Evolutionary conservation across 2,888 invertebrate species (phyloP).

Genomic region (Megalurothrips usitatus): DNA sequence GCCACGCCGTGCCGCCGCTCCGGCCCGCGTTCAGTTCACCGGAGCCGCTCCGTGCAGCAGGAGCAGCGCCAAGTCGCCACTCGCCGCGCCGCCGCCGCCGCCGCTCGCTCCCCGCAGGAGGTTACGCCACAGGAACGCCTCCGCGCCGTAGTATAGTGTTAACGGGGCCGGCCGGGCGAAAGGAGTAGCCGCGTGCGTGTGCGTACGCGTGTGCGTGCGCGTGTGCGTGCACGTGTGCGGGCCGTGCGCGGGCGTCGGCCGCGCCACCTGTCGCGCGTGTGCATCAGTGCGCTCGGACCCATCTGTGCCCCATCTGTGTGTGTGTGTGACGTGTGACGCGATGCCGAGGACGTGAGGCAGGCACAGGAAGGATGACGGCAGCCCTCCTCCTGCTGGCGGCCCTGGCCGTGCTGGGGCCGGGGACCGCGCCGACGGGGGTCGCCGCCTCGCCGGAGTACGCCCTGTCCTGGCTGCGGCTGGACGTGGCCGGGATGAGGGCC

Average conservation of each 20-base stretch:
- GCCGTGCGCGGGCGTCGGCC: not conserved
- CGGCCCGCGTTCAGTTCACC: conserved; percentile 18
- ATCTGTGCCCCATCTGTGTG: not conserved
- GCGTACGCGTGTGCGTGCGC: not conserved
- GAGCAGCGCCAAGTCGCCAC: not conserved
- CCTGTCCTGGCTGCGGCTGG: conserved; percentile 39
- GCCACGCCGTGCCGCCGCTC: not conserved
- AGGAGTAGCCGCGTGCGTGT: not conserved
- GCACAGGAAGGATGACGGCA: not conserved
- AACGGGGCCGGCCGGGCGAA: too few species aligned
- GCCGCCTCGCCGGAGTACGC: not conserved
- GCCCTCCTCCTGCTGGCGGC: not conserved
- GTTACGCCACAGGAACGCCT: too few species aligned
- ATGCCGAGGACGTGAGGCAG: not conserved
- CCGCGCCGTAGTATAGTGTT: too few species aligned
- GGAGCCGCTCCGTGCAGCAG: not conserved
- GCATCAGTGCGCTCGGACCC: not conserved
- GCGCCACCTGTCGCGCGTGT: not conserved
- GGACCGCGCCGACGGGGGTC: not conserved
- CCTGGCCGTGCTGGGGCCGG: not conserved
- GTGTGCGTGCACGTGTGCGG: not conserved
- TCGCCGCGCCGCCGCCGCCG: not conserved
- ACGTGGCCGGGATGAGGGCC: conserved; percentile 49
- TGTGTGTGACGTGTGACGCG: not conserved
- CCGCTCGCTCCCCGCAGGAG: too few species aligned